Conservation (phyloP, 2,888 invertebrate species). For the Endomychus coccineus region DNA sequence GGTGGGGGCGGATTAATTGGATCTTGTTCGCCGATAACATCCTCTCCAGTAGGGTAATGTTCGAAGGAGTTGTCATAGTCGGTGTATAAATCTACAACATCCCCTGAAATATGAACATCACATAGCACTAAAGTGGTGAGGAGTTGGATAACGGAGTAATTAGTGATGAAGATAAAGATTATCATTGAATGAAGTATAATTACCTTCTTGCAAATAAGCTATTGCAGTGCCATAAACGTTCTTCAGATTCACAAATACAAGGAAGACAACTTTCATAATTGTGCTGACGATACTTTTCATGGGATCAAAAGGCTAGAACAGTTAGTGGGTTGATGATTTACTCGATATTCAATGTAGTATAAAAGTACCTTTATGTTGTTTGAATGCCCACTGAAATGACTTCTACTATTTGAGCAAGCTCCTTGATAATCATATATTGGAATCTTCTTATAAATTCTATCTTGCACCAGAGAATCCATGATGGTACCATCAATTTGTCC, state of each 20-base stretch:
- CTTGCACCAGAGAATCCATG: conserved; percentile 87
- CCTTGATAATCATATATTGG: conserved; percentile 86
- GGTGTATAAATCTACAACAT: conserved; percentile 11
- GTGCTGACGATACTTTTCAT: conserved; percentile 34
- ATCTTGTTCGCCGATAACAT: conserved; percentile 35
- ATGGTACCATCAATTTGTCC: conserved; percentile 92
- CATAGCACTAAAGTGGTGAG: conserved; percentile 14
- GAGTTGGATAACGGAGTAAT: conserved; percentile 3
- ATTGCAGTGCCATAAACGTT: conserved; percentile 28
- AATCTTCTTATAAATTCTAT: conserved; percentile 82
- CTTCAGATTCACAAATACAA: conserved; percentile 10
- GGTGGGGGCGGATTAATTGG: conserved; percentile 40
- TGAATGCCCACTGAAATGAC: conserved; percentile 53
- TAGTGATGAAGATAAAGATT: not conserved
- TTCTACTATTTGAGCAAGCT: conserved; percentile 65
- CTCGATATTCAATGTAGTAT: not conserved
- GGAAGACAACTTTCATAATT: conserved; percentile 8
- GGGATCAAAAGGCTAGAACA: conserved; percentile 48
- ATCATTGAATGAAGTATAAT: not conserved
- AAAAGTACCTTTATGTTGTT: conserved; percentile 40
- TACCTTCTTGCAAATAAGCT: conserved; percentile 21
- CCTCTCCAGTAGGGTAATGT: conserved; percentile 23
- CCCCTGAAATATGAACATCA: conserved; percentile 9
- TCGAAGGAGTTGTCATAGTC: no score
- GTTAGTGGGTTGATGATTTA: not conserved